Percentiles rank a stretch among this genome's conserved stretches.
phyloP scores from a whole-genome alignment of 2,888 invertebrate genomes.

The Andrena chrysosceles region DNA sequence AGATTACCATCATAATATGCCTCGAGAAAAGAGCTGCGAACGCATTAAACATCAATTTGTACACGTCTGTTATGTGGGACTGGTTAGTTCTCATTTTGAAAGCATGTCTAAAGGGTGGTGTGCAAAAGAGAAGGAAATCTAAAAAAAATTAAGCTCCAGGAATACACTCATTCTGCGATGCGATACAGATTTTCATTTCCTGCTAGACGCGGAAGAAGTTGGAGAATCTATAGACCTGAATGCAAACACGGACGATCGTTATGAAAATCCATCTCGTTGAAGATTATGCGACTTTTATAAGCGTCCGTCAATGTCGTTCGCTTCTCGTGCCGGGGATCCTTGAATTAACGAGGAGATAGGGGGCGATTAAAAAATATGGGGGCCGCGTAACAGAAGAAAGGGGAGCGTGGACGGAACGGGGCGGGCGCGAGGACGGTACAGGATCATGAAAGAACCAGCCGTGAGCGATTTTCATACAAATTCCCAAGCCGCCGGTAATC shows the following conservation, averaged over 20 bases:
- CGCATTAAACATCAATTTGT: slow-evolving; percentile 52
- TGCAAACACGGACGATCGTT: background rate
- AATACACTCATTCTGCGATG: background rate
- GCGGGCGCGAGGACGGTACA: slow-evolving; percentile 35
- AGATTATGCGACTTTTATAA: slow-evolving; percentile 18
- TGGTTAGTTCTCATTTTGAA: background rate
- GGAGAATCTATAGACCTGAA: background rate
- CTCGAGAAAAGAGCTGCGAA: slow-evolving; percentile 19
- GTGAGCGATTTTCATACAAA: slow-evolving; percentile 79
- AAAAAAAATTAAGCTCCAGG: background rate
- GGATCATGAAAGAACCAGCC: slow-evolving; percentile 70
- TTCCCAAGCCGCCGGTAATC: slow-evolving; percentile 79
- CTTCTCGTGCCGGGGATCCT: slow-evolving; percentile 20
- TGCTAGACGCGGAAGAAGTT: background rate
- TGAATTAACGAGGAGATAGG: slow-evolving; percentile 34
- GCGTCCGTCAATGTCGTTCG: slow-evolving; percentile 41
- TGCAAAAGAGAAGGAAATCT: background rate
- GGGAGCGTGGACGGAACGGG: background rate
- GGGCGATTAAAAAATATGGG: slow-evolving; percentile 48
- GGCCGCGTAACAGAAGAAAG: slow-evolving; percentile 27
- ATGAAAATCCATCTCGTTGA: background rate
- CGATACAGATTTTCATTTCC: background rate
- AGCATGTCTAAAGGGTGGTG: background rate
- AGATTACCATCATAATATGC: slow-evolving; percentile 51
- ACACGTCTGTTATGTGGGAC: slow-evolving; percentile 6